Percentiles rank a stretch among this genome's conserved stretches.
Conservation (phyloP, 2,797 vertebrate species). For the Melanotaenia trifasciata region DNA sequence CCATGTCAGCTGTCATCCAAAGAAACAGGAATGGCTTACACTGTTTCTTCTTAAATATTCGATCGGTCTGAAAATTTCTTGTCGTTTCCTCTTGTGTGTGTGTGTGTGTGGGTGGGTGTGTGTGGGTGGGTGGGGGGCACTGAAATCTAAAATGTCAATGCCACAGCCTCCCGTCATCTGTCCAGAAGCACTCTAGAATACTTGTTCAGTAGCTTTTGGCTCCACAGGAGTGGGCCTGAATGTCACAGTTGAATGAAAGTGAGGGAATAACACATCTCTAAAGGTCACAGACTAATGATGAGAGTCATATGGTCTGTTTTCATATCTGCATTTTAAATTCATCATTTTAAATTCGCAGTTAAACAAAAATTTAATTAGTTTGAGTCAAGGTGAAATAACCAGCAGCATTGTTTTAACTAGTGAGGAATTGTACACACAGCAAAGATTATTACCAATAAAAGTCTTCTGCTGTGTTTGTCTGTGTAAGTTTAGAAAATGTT, state of each 20-base stretch:
- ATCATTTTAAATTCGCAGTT: slow-evolving; percentile 10
- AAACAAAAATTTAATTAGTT: slow-evolving; percentile 7
- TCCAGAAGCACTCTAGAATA: slow-evolving; percentile 40
- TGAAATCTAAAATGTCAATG: slow-evolving; percentile 70
- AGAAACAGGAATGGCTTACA: slow-evolving; percentile 21
- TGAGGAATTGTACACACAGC: neutral
- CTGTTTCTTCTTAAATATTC: slow-evolving; percentile 47
- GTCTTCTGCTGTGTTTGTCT: too few relatives aligned
- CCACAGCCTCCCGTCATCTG: slow-evolving; percentile 31
- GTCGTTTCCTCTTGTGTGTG: slow-evolving; percentile 8
- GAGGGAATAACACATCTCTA: slow-evolving; percentile 34
- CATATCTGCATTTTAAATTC: slow-evolving; percentile 25
- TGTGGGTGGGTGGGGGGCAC: neutral
- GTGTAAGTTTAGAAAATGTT: neutral
- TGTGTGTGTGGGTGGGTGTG: neutral
- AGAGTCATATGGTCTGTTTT: slow-evolving; percentile 6
- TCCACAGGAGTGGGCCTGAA: slow-evolving; percentile 29
- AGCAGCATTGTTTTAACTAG: neutral
- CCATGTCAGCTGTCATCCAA: slow-evolving; percentile 45
- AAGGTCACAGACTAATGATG: slow-evolving; percentile 57
- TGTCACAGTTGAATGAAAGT: slow-evolving; percentile 36
- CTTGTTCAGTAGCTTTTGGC: slow-evolving; percentile 54
- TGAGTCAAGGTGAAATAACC: neutral
- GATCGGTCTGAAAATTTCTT: slow-evolving; percentile 26
- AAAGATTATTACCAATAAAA: neutral